Conservation (phyloP, 2,888 invertebrate genomes). For the Kryphioiulus occultus region DNA sequence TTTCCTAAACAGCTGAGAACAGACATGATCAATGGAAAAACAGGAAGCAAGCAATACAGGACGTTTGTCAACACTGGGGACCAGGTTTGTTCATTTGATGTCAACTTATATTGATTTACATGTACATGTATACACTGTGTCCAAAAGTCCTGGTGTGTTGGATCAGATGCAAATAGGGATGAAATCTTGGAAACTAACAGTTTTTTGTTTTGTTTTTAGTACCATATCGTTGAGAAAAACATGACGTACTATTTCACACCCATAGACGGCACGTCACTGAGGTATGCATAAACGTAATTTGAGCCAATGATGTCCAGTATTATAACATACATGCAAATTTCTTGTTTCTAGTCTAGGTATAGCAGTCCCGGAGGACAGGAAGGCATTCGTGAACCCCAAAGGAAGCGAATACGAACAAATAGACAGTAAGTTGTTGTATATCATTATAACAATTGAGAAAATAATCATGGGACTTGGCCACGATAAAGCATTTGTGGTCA, state of each 20-base stretch:
- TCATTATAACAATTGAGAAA: too few species aligned
- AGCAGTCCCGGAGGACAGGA: conserved; percentile 53
- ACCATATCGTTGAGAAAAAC: conserved; percentile 59
- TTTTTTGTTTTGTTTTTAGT: too few species aligned
- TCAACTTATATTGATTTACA: too few species aligned
- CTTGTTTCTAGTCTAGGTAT: conserved; percentile 53
- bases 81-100: conserved; percentile 54
- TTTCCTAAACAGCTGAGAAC: background rate
- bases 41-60: conserved; percentile 54
- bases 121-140: too few species aligned
- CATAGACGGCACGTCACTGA: conserved; percentile 61
- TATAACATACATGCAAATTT: background rate
- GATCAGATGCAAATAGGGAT: too few species aligned
- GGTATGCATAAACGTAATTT: conserved; percentile 58
- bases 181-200: too few species aligned
- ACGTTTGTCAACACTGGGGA: conserved; percentile 28
- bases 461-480: too few species aligned
- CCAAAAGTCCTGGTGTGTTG: too few species aligned
- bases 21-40: conserved; percentile 61
- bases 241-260: conserved; percentile 60
- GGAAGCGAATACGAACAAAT: background rate
- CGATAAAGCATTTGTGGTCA: too few species aligned
- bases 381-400: too few species aligned
- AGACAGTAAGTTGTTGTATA: conserved; percentile 35
- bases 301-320: too few species aligned